Base-by-base conservation (phyloP, 2,888 invertebrate genomes). In the Imbricaverruca yamaguchii region DNA sequence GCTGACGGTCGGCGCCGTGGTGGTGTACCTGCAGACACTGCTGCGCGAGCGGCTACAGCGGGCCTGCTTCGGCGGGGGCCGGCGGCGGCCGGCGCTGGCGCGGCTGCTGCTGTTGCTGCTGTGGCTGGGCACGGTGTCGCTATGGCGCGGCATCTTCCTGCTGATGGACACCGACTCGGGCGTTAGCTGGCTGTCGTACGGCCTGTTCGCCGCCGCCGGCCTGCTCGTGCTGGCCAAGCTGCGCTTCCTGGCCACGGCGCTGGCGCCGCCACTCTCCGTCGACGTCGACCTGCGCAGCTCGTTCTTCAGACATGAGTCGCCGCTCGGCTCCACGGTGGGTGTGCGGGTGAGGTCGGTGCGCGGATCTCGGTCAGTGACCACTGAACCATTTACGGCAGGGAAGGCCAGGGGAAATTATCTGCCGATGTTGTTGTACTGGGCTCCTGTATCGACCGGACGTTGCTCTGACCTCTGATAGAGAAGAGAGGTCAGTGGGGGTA, bases 151-250 rank as follows among this genome's bases (percentile, higher is more conserved):
- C 74, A 25, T 74, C 25, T 74, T 74, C 74, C 74, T 74, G 39
- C 53, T 74, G 53, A 74, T 74, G 74, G 74, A 74, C 74, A 74
- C 53, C 18, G 74, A 74, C 74, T 74, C 74, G 10, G 74, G 74
- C 18, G 53, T 74, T 2, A 13, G 25, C 53, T 74, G 74, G 74
- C 11, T 15, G n/a, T 74, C 74, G 15, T 74, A 74, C 74, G 15
- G 39, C 53, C 8, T 74, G 74, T 74, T 74, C 74, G 39, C 53
- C 6, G 11, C 25, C 7, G 74, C 74, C 15, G 74, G 74, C 53
- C 25, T 74, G 4, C 25, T 74, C 15, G 18, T 74, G 53, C 53
- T 74, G 25, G 74, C 13, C 53, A 74, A 74, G 53, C 74, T 74
- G 74, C 15, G 74, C 53, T 53, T 74, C 74, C 74, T 74, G 15